Conservation (phyloP, 2,888 invertebrate genomes). For the Zelleria hepariella region DNA sequence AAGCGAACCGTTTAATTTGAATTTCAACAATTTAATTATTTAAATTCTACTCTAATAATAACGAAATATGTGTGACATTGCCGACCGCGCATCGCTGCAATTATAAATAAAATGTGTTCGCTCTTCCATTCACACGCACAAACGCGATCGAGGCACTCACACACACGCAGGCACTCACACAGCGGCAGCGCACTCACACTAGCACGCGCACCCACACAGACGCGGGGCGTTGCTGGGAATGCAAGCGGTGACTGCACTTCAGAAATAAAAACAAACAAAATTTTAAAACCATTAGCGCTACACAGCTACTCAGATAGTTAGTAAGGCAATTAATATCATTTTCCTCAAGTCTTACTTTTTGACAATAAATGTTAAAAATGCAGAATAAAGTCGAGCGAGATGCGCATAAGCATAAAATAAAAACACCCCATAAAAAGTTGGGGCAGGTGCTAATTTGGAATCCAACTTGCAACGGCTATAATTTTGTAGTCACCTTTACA, state of each 20-base stretch:
- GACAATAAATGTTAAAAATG: not conserved
- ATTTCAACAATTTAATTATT: slow-evolving; percentile 29
- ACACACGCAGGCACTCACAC: slow-evolving; percentile 38
- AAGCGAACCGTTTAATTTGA: not conserved
- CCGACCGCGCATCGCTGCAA: slow-evolving; percentile 67
- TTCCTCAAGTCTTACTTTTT: not conserved
- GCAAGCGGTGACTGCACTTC: slow-evolving; percentile 72
- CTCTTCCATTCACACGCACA: slow-evolving; percentile 69
- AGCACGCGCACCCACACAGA: slow-evolving; percentile 34
- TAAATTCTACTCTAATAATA: slow-evolving; percentile 52
- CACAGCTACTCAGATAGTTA: not conserved
- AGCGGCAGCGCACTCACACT: slow-evolving; percentile 39
- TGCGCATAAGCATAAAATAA: not conserved
- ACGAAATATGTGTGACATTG: slow-evolving; percentile 54
- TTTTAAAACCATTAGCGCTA: slow-evolving; percentile 36
- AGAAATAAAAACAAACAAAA: slow-evolving; percentile 70
- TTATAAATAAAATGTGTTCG: slow-evolving; percentile 67
- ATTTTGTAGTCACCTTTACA: slow-evolving; percentile 65
- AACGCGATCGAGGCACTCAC: slow-evolving; percentile 50
- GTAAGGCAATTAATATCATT: not conserved
- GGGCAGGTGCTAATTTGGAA: slow-evolving; percentile 51
- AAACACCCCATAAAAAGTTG: slow-evolving; percentile 10
- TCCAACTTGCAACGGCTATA: slow-evolving; percentile 55
- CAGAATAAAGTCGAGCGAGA: not conserved
- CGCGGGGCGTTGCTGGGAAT: slow-evolving; percentile 43